Conservation (phyloP, 2,888 invertebrate species). For the Stenodera caucasica region DNA sequence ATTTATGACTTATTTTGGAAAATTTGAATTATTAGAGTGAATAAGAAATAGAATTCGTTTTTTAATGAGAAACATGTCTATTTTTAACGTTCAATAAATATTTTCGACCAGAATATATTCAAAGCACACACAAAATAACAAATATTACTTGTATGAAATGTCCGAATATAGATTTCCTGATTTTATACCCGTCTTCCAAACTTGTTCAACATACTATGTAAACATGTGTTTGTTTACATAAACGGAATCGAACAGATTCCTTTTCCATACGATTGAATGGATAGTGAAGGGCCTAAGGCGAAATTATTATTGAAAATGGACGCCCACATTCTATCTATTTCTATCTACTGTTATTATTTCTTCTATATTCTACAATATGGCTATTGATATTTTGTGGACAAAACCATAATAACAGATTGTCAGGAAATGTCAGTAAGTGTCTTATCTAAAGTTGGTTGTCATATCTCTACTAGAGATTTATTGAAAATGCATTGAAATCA, state of each 20-base stretch:
- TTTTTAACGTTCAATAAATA: too few relatives aligned
- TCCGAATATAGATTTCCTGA: conserved; percentile 48
- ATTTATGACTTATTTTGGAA: too few relatives aligned
- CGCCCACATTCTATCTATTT: neutral
- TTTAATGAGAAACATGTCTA: conserved; percentile 50
- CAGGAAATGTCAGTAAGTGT: conserved; percentile 7
- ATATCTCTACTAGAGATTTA: neutral
- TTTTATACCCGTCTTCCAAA: conserved; percentile 46
- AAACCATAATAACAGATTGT: neutral
- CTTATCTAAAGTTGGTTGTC: neutral
- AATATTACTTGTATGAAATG: conserved; percentile 42
- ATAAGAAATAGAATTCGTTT: too few relatives aligned
- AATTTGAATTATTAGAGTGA: too few relatives aligned
- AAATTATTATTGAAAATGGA: neutral
- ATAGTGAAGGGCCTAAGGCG: conserved; percentile 25
- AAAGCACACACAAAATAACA: conserved; percentile 43
- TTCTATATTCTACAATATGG: neutral
- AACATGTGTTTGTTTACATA: conserved; percentile 49
- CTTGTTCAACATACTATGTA: conserved; percentile 47
- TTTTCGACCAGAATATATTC: too few relatives aligned
- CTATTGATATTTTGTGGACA: conserved; percentile 3
- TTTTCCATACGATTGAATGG: conserved; percentile 31
- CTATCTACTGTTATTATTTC: neutral
- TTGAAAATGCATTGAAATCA: neutral
- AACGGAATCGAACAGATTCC: conserved; percentile 44